Evolutionary conservation across 1,140 invertebrate species (phyloP).

Genomic region (Bathynomus jamesi): DNA sequence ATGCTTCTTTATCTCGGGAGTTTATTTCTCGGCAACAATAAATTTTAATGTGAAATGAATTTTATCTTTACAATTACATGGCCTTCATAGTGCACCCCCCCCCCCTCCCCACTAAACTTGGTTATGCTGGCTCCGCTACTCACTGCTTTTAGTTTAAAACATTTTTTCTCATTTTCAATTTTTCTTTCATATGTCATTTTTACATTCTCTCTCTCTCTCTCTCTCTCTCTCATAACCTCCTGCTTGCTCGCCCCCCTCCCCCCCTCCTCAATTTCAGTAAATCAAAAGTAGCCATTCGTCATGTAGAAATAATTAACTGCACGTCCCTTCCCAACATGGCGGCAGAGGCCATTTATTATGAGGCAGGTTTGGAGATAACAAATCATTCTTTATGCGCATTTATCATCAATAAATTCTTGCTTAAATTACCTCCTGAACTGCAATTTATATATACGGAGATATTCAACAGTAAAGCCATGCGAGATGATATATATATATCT

Average conservation of each 20-base stretch:
- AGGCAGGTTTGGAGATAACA: neutral
- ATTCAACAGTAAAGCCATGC: too few species aligned
- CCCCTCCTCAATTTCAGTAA: neutral
- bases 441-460: neutral
- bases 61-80: too few species aligned
- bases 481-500: neutral
- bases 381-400: neutral
- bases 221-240: neutral
- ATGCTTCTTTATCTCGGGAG: too few species aligned
- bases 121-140: neutral
- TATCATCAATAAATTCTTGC: neutral
- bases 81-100: too few species aligned
- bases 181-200: neutral
- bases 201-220: neutral
- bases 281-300: slow-evolving; percentile 1
- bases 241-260: neutral
- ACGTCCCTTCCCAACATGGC: neutral
- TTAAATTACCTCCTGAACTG: neutral
- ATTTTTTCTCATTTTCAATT: neutral
- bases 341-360: neutral
- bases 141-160: neutral
- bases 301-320: slow-evolving; percentile 1
- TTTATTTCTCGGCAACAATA: too few species aligned
- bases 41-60: too few species aligned
- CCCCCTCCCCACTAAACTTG: neutral